phyloP scores from a whole-genome alignment of 2,797 vertebrate genomes.

The Trachurus trachurus region DNA sequence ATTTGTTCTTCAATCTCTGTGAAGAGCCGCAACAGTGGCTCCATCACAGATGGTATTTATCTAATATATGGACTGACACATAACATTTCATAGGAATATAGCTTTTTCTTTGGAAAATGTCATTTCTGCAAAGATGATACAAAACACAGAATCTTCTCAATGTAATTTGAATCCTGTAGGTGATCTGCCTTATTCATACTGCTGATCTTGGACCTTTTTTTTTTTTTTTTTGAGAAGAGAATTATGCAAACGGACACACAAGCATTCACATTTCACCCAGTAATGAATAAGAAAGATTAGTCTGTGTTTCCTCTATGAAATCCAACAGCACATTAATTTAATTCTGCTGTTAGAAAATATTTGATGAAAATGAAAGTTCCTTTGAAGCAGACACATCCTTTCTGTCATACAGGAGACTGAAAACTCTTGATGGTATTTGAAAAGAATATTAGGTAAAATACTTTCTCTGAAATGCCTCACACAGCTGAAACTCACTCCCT shows the following conservation, averaged over 20 bases:
- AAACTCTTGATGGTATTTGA: constrained; percentile 17
- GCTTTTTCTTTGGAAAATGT: neutral
- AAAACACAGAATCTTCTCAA: neutral
- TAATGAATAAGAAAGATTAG: constrained; percentile 28
- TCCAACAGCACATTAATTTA: constrained; percentile 38
- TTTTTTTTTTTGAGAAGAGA: neutral
- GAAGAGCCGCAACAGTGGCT: too few species aligned
- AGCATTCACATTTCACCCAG: neutral
- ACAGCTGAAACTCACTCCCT: neutral
- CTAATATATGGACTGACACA: too few species aligned
- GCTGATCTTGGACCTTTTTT: neutral
- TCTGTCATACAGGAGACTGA: constrained; percentile 14
- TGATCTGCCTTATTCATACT: neutral
- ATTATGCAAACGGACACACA: neutral
- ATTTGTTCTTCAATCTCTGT: too few species aligned
- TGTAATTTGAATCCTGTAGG: neutral
- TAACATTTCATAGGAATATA: neutral
- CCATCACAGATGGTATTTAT: too few species aligned
- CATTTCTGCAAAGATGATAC: neutral
- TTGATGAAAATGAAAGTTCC: constrained; percentile 38
- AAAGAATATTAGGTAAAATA: neutral
- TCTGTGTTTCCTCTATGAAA: constrained; percentile 15
- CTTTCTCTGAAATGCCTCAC: neutral
- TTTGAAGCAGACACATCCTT: constrained; percentile 46
- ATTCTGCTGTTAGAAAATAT: constrained; percentile 37